Percentiles rank a stretch among this genome's conserved stretches.
Evolutionary conservation across 2,888 invertebrate species (phyloP).

Genomic region (Parnassius apollo): DNA sequence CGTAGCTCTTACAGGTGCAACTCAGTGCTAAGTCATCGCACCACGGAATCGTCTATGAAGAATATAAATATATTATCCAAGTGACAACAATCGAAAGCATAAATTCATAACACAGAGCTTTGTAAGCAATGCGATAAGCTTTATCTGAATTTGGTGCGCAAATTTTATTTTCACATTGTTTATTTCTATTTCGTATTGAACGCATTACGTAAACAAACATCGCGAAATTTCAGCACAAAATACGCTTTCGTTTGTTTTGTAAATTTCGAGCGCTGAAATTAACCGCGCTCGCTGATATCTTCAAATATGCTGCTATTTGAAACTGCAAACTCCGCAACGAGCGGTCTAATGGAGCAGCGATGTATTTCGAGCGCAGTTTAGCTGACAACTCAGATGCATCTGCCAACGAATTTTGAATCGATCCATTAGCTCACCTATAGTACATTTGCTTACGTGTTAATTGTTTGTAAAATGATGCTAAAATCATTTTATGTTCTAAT

Average conservation of each 20-base stretch:
- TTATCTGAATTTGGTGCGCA: background rate
- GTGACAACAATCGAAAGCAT: too few relatives aligned
- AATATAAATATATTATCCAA: too few relatives aligned
- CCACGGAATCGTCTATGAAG: too few relatives aligned
- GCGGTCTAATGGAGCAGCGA: conserved; percentile 21
- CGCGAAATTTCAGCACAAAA: conserved; percentile 21
- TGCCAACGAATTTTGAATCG: conserved; percentile 16
- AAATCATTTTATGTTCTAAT: too few relatives aligned
- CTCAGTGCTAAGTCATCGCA: too few relatives aligned
- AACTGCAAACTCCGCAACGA: conserved; percentile 23
- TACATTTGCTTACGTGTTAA: background rate
- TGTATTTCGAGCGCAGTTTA: conserved; percentile 7
- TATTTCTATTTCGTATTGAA: conserved; percentile 8
- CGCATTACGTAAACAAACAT: conserved; percentile 7
- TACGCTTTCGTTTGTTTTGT: conserved; percentile 23
- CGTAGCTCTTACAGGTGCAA: too few relatives aligned
- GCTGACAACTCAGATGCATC: conserved; percentile 20
- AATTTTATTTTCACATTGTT: conserved; percentile 12
- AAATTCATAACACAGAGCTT: too few relatives aligned
- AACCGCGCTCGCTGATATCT: conserved; percentile 22
- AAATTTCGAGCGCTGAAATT: conserved; percentile 21
- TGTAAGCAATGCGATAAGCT: too few relatives aligned
- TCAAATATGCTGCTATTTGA: conserved; percentile 19
- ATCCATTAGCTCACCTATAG: conserved; percentile 7
- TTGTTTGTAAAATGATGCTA: too few relatives aligned